A percentile compares a stretch with the other conserved stretches of the same genome.
phyloP scores from a whole-genome alignment of 1,140 invertebrate species.

The Drosophila biarmipes region DNA sequence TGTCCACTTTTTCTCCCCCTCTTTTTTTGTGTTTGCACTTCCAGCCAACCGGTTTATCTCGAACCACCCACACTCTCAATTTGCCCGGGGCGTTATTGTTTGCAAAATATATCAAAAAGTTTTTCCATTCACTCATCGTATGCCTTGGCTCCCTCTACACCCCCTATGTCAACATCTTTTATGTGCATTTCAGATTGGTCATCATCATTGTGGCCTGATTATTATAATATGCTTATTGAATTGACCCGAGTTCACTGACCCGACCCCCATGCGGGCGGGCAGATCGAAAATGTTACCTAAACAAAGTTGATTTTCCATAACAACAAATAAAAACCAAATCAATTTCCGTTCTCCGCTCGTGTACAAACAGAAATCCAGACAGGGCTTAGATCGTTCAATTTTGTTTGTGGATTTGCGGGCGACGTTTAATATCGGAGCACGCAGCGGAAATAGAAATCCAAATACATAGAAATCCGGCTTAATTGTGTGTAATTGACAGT shows the following conservation, averaged over 20 bases:
- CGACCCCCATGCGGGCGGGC: slow-evolving; percentile 3
- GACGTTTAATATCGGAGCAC: slow-evolving; percentile 60
- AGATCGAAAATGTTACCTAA: slow-evolving; percentile 36
- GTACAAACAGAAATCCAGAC: slow-evolving; percentile 19
- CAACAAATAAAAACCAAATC: slow-evolving; percentile 75
- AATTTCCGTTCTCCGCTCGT: slow-evolving; percentile 67
- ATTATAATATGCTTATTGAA: slow-evolving; percentile 78
- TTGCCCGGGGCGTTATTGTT: slow-evolving; percentile 75
- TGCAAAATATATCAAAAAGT: slow-evolving; percentile 78
- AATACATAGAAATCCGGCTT: slow-evolving; percentile 70
- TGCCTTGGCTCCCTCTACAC: not conserved
- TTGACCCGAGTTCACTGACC: slow-evolving; percentile 60
- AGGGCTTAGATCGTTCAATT: slow-evolving; percentile 39
- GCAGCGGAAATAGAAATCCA: slow-evolving; percentile 67
- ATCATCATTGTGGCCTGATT: slow-evolving; percentile 69
- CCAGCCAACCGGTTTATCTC: slow-evolving; percentile 26
- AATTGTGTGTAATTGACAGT: slow-evolving; percentile 76
- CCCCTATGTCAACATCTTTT: slow-evolving; percentile 44
- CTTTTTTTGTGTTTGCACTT: slow-evolving; percentile 52
- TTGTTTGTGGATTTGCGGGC: slow-evolving; percentile 50
- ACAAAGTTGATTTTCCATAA: slow-evolving; percentile 66
- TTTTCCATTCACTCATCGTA: slow-evolving; percentile 54
- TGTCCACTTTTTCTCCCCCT: slow-evolving; percentile 18
- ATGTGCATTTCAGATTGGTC: slow-evolving; percentile 68
- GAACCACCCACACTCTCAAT: slow-evolving; percentile 42